phyloP scores from a whole-genome alignment of 2,113 vertebrate species.

The Scartelaos histophorus region DNA sequence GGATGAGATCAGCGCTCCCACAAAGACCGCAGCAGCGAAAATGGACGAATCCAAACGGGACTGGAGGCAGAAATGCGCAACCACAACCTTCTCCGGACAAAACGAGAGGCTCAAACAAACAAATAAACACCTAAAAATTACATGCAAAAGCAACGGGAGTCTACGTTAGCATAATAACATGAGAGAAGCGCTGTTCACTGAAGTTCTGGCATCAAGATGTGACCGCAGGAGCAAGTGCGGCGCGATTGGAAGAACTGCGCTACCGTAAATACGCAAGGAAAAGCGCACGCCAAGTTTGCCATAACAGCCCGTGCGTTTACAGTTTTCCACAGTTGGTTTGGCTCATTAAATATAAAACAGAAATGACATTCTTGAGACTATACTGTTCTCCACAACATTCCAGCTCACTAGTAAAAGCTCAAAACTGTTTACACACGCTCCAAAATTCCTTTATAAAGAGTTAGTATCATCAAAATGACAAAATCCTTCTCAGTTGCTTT shows the following conservation, averaged over 20 bases:
- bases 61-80: background rate
- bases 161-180: conserved; percentile 13
- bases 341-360: too few relatives aligned
- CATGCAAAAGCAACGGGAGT: conserved; percentile 20
- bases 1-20: conserved; percentile 14
- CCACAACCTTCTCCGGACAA: background rate
- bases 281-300: conserved; percentile 4
- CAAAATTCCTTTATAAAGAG: too few relatives aligned
- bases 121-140: conserved; percentile 4
- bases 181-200: conserved; percentile 34
- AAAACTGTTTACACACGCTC: too few relatives aligned
- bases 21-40: background rate
- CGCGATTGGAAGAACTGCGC: conserved; percentile 45
- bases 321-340: too few relatives aligned
- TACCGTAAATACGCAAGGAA: conserved; percentile 66
- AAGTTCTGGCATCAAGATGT: conserved; percentile 52
- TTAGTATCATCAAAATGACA: too few relatives aligned
- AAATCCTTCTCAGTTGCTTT: too few relatives aligned
- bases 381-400: too few relatives aligned
- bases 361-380: too few relatives aligned
- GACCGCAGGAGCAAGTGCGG: conserved; percentile 52
- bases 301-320: background rate
- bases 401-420: too few relatives aligned
- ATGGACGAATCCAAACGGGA: background rate
- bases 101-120: background rate